Evolutionary conservation across 2,113 vertebrate species (phyloP), one percentile per base, ranked within the genome.

Genomic region (Cyphomyrus plagiostoma): DNA sequence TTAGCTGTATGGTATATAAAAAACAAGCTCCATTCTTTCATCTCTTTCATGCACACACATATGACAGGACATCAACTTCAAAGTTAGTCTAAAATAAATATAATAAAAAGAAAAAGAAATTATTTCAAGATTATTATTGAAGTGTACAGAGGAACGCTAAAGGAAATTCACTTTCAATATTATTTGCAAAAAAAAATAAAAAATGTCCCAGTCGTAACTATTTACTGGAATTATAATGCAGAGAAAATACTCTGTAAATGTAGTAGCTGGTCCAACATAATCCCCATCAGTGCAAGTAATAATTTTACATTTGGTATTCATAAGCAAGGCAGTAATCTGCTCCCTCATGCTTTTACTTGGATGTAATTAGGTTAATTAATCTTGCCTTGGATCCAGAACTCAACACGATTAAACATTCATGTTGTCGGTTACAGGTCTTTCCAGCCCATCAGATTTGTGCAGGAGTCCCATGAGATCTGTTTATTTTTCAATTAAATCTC

Each of bases 341-440:
- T 93, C 92, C 93, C 92, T 86, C 92, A 90, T 92, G 88, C 88
- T 90, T 93, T 92, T 93, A 82, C 92, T 90, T 89, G 86, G 91
- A 74, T 92, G 90, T 93, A 95, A 96, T 95, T 94, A 92, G 92
- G 91, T 94, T 94, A 94, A 95, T 95, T 95, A 93, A 94, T 95
- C 92, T 93, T 46, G 48, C 90, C 91, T 92, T 92, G 92, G 91
- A 94, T 94, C 89, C 90, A 89, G 92, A 93, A 91, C 87, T 91
- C 92, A 93, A 93, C 92, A 90, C 92, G 92, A 95, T 94, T 94
- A 95, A 94, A 94, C 91, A 92, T 93, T 91, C 92, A 77, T 91
- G 90, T 89, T 93, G 90, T 87, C 91, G 66, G 92, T 92, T 88
- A 91, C 92, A 89, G 92, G 94, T 94, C 93, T 94, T 94, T 93